Conservation (phyloP, 2,797 vertebrate genomes). For the Ispidina picta region DNA sequence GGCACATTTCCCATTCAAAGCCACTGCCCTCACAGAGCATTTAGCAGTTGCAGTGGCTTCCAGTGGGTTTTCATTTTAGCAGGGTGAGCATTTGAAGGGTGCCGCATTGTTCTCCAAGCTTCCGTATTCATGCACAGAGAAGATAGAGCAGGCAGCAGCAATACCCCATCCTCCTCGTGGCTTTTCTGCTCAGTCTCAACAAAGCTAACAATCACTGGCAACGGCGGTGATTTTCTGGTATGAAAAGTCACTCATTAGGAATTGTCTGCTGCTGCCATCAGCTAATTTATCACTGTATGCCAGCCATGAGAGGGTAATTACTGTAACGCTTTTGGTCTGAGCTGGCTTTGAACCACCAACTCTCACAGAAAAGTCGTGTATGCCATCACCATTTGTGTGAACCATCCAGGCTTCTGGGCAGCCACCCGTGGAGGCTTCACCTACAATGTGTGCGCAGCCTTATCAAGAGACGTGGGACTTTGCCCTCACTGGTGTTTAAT, state of each 20-base stretch:
- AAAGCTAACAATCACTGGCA: background rate
- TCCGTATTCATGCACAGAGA: background rate
- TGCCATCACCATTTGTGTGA: background rate
- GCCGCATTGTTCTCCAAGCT: background rate
- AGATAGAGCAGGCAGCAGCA: slow-evolving; percentile 37
- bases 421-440: background rate
- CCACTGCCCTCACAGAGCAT: rapidly evolving
- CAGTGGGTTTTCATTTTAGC: background rate
- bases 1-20: background rate
- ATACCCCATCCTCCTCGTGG: background rate
- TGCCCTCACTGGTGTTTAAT: background rate
- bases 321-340: background rate
- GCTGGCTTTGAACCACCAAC: background rate
- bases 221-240: background rate
- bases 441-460: background rate
- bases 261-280: slow-evolving; percentile 17
- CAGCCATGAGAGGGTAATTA: slow-evolving; percentile 24
- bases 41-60: background rate
- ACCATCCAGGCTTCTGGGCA: background rate
- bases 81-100: background rate
- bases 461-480: background rate
- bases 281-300: background rate
- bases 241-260: slow-evolving; percentile 44
- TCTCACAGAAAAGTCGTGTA: background rate
- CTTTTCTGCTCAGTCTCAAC: background rate